Conservation (phyloP, 2,113 vertebrate species). For the Hydrolagus affinis region DNA sequence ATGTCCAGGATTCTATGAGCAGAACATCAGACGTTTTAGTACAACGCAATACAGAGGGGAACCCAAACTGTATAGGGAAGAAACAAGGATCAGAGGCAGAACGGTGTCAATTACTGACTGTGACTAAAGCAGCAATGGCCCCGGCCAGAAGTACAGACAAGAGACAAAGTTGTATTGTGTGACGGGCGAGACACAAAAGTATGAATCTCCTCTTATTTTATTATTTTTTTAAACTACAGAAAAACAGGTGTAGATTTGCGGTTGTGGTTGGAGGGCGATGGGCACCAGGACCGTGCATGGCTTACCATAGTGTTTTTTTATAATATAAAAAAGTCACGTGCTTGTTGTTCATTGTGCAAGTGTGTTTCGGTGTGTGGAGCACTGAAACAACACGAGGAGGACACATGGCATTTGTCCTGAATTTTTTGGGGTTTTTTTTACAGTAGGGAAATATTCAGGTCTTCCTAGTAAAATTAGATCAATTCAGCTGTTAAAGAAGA, state of each 20-base stretch:
- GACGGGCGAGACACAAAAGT: constrained; percentile 15
- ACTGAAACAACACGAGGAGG: constrained; percentile 72
- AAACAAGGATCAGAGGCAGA: neutral
- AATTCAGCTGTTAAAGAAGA: constrained; percentile 50
- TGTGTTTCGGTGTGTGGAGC: constrained; percentile 79
- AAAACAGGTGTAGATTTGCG: constrained; percentile 13
- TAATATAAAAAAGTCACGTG: neutral
- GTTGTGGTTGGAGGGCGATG: constrained; percentile 17
- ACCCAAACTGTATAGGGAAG: neutral
- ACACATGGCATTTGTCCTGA: constrained; percentile 57
- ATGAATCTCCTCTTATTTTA: constrained; percentile 14
- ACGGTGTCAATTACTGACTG: constrained; percentile 11
- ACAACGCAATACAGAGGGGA: constrained; percentile 73
- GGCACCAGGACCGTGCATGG: constrained; percentile 31
- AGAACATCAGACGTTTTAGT: constrained; percentile 75
- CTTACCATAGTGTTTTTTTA: constrained; percentile 22
- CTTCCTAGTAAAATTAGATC: constrained; percentile 77
- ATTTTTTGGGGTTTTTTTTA: constrained; percentile 40
- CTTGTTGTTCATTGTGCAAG: constrained; percentile 55
- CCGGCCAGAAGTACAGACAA: neutral
- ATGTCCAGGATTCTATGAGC: constrained; percentile 59
- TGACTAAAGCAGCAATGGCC: constrained; percentile 21
- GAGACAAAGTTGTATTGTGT: constrained; percentile 17
- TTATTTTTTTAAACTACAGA: neutral
- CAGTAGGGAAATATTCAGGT: constrained; percentile 56